Percentiles rank a stretch among this genome's conserved stretches.
These are phyloP conservation scores for Centroberyx gerrardi DNA, from an alignment of 2,797 vertebrate genomes.

Conservation along the genomic window DNA sequence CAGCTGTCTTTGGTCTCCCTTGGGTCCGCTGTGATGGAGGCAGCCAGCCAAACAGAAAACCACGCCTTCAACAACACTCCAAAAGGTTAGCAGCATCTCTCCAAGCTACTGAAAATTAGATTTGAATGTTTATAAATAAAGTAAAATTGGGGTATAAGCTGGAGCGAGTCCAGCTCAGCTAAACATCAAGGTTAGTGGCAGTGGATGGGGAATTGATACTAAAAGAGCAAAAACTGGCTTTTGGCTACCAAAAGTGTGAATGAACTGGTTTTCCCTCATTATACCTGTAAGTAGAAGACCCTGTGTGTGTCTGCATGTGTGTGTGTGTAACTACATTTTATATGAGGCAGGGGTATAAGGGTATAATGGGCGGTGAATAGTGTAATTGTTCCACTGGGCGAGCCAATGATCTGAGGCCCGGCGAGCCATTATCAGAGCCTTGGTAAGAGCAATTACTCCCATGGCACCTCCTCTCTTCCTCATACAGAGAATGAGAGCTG, in stretches of 20 bases:
- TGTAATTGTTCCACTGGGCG: conserved; percentile 59
- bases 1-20: conserved; percentile 45
- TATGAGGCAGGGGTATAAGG: conserved; percentile 18
- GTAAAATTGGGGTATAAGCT: not conserved
- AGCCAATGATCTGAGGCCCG: conserved; percentile 44
- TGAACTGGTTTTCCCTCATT: not conserved
- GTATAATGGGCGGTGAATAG: conserved; percentile 43
- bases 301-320: not conserved
- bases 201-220: not conserved
- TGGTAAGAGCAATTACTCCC: conserved; percentile 44
- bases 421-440: conserved; percentile 55
- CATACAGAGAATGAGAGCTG: conserved; percentile 42
- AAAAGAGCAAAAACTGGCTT: not conserved
- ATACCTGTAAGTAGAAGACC: not conserved
- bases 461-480: conserved; percentile 42
- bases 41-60: conserved; percentile 27
- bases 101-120: not conserved
- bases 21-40: conserved; percentile 24
- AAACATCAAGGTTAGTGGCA: not conserved
- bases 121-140: not conserved
- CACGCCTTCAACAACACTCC: not conserved
- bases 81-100: conserved; percentile 23
- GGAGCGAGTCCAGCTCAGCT: not conserved
- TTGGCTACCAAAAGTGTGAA: not conserved
- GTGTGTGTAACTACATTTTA: conserved; percentile 28